Percentiles rank a stretch among this genome's conserved stretches.
phyloP scores from a whole-genome alignment of 2,888 invertebrate genomes.

The Labia minor region DNA sequence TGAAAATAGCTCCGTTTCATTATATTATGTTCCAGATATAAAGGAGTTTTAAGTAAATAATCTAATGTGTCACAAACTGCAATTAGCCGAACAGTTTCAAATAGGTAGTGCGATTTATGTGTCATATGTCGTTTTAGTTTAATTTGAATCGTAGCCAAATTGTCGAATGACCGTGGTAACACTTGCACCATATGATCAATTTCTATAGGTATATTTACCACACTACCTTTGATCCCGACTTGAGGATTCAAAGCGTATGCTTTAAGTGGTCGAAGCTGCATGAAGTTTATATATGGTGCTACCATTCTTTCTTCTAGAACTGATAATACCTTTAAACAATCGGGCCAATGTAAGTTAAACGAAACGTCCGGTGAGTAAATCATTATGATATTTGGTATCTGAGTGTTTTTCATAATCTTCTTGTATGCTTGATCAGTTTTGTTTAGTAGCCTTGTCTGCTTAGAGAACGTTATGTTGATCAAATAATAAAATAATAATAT shows the following conservation, averaged over 20 bases:
- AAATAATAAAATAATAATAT: no score
- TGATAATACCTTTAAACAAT: slow-evolving; percentile 27
- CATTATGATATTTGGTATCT: no score
- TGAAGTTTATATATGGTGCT: slow-evolving; percentile 32
- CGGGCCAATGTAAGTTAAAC: no score
- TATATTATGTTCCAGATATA: slow-evolving; percentile 22
- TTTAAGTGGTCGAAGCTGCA: slow-evolving; percentile 32
- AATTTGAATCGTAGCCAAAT: slow-evolving; percentile 18
- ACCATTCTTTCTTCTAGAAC: slow-evolving; percentile 33
- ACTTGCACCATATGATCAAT: slow-evolving; percentile 21
- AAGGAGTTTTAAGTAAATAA: slow-evolving; percentile 23
- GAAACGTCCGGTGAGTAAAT: no score
- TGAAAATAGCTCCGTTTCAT: slow-evolving; percentile 24
- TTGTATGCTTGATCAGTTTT: no score
- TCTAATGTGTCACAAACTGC: slow-evolving; percentile 23
- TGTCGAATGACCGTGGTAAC: slow-evolving; percentile 21
- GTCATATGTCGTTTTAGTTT: slow-evolving; percentile 17
- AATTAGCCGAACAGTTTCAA: slow-evolving; percentile 25
- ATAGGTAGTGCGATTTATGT: slow-evolving; percentile 21
- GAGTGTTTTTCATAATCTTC: no score
- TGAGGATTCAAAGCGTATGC: slow-evolving; percentile 28
- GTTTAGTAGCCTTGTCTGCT: no score
- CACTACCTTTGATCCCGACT: slow-evolving; percentile 25
- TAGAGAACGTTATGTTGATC: no score
- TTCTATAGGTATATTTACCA: slow-evolving; percentile 29